Base-by-base conservation (phyloP, 2,888 invertebrate species). In the Sinopyrophorus schimmeli region DNA sequence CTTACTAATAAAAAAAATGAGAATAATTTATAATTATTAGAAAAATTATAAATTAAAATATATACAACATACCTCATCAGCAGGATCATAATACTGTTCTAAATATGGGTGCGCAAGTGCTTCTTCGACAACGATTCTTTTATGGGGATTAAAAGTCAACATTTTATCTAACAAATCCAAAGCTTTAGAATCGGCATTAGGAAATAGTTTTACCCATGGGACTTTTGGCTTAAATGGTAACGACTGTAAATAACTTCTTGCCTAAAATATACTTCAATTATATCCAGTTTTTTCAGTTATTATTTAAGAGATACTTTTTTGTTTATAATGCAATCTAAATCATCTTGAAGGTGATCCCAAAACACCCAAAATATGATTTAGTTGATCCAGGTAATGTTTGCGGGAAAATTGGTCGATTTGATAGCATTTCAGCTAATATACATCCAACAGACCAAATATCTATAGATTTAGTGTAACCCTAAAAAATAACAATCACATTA, bases 381-480 rank as follows among this genome's bases (percentile, higher is more conserved):
- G 80, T 77, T 99, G 99, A 78, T 99, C 99, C 70, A 99, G 79
- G 77, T 99, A 99, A 74, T 99, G 98, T 77, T 98, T 96, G 47
- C 99, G 99, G 99, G 76, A 98, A 99, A 69, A 99, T 90, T 35
- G 99, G 98, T 68, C 95, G 83, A 79, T 98, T 97, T 59, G 93
- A 94, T 65, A 99, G 77, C 98, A 99, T 99, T 80, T 99, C 99
- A 5, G 97, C 99, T 65, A 99, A 80, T 74, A 99, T 99, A 74
- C 99, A 99, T 24, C 99, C 99, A 60, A 99, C 98, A 5, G 97
- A 97, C 99, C 99, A 99, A 64, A 99, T 96, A 76, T 99, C 94
- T 77, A 92, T 97, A 48, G 96, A 95, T 76, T 98, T 97, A 60
- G 95, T 95, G 76, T 98, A 98, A 58, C 98, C 98, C 87, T 89